Conservation (phyloP, 2,888 invertebrate genomes). For the Chromoteleia sp. region DNA sequence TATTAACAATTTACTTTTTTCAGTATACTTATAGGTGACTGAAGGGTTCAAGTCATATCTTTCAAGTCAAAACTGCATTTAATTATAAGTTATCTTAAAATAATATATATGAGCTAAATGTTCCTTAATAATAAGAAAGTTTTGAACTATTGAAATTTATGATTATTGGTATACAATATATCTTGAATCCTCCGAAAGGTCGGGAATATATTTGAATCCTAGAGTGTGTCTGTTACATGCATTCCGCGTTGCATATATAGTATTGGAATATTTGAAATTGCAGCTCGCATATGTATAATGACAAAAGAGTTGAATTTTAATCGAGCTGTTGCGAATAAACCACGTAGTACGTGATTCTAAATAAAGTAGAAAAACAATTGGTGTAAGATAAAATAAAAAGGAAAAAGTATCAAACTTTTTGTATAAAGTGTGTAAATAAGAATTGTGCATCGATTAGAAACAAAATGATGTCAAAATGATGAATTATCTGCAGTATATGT, state of each 20-base stretch:
- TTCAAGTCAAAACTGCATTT: not conserved
- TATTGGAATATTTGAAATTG: constrained; percentile 50
- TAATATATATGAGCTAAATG: no score
- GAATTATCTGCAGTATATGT: constrained; percentile 1
- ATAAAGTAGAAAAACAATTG: constrained; percentile 6
- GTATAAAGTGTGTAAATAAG: constrained; percentile 39
- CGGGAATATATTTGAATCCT: constrained; percentile 77
- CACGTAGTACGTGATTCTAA: constrained; percentile 24
- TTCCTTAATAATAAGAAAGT: no score
- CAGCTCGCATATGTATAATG: constrained; percentile 49
- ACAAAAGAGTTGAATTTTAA: constrained; percentile 37
- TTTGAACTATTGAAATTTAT: not conserved
- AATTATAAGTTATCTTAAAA: no score
- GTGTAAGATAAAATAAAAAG: not conserved
- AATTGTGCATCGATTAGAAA: constrained; percentile 20
- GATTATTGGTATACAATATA: not conserved
- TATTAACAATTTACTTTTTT: constrained; percentile 1
- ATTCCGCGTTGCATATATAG: constrained; percentile 75
- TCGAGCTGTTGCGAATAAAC: constrained; percentile 37
- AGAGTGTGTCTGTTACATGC: constrained; percentile 83
- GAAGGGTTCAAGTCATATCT: constrained; percentile 3
- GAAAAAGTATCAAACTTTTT: constrained; percentile 9
- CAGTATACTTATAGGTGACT: not conserved
- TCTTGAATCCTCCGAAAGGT: constrained; percentile 28
- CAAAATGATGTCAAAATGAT: constrained; percentile 3